Base-by-base conservation (phyloP, 2,888 invertebrate genomes). In the Habroteleia sp. region DNA sequence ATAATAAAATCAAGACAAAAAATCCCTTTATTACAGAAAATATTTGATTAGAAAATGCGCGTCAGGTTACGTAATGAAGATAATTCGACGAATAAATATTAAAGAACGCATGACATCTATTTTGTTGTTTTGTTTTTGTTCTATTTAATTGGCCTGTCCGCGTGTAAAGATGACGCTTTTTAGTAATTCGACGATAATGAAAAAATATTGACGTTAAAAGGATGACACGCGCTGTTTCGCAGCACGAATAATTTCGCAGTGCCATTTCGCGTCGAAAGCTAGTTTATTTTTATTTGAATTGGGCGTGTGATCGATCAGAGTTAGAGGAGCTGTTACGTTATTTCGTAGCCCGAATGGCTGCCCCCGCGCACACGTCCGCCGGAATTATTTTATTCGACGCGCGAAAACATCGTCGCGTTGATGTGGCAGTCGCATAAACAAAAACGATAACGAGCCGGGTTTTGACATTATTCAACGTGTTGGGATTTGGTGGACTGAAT, bases 261-360 rank as follows among this genome's bases (percentile, higher is more conserved):
- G 68, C 11, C 71, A 48, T 62, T 72, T 68, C 54, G 37, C 60
- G 65, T 56, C 62, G 73, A 65, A 74, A 66, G 66, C 69, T 62
- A 69, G 73, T 76, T 73, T 76, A 73, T 76, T 76, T 76, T 73
- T 60, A 73, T 76, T 65, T 42, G 63, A 52, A 52, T 69, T 68
- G 56, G 58, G 39, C 42, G 42, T 41, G 46, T 65, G 76, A 73
- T 76, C 76, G 73, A 76, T 76, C 76, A 56, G 58, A 69, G 63
- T 46, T 42, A 60, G 58, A 42, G 63, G 31, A 72, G 72, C 62
- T 52, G 68, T 63, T 76, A 62, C 60, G 73, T 66, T 63, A 56
- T 69, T 69, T 60, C 39, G 66, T 46, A 39, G 31, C 10, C 35
- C 27, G 25, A 25, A 23, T 23, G 39, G 31, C 27, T n/a, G n/a